phyloP scores from a whole-genome alignment of 2,888 invertebrate species.

The Hedychridium roseum region DNA sequence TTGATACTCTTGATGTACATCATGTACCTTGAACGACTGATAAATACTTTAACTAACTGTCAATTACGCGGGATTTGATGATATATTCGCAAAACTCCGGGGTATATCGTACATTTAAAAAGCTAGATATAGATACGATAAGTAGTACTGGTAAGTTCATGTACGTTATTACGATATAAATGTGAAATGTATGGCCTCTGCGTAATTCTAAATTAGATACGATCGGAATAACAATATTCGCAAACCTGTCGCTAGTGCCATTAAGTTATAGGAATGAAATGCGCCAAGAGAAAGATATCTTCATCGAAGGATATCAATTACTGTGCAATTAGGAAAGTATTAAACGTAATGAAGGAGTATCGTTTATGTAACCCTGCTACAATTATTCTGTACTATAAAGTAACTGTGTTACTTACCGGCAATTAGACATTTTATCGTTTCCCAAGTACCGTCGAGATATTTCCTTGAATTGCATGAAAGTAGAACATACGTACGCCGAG shows the following conservation, averaged over 20 bases:
- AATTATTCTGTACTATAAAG: no score
- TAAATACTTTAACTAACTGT: conserved; percentile 39
- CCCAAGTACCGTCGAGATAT: neutral
- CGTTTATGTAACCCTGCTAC: no score
- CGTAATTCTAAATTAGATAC: conserved; percentile 46
- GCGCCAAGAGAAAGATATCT: neutral
- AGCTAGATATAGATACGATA: neutral
- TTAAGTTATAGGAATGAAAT: no score
- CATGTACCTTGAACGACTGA: conserved; percentile 41
- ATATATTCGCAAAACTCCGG: conserved; percentile 33
- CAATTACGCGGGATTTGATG: conserved; percentile 43
- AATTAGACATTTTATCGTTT: neutral
- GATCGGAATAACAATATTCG: conserved; percentile 32
- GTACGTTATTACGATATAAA: conserved; percentile 14
- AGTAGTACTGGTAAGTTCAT: conserved; percentile 1
- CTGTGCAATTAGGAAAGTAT: no score
- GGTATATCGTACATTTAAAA: neutral
- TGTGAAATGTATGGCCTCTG: conserved; percentile 41
- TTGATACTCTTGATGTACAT: conserved; percentile 12
- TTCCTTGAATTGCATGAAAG: neutral
- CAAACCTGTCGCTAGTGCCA: conserved; percentile 35
- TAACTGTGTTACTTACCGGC: no score
- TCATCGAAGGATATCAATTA: no score
- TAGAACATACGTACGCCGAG: neutral
- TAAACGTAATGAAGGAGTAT: no score